phyloP scores from a whole-genome alignment of 2,797 vertebrate species.

The Ctenopoma kingsleyae region DNA sequence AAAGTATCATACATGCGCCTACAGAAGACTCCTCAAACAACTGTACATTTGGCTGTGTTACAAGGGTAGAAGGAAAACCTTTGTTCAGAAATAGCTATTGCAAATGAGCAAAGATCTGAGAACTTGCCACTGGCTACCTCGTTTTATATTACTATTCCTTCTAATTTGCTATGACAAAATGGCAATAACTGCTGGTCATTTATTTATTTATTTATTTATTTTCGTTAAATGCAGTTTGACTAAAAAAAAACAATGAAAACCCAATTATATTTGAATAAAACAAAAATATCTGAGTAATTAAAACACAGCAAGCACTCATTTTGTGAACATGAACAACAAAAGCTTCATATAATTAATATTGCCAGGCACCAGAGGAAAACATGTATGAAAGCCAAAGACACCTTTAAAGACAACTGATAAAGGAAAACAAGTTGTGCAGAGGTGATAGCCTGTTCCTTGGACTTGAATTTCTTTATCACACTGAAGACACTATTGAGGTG shows the following conservation, averaged over 20 bases:
- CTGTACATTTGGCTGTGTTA: slow-evolving; percentile 57
- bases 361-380: slow-evolving; percentile 40
- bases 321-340: slow-evolving; percentile 39
- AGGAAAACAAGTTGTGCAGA: slow-evolving; percentile 22
- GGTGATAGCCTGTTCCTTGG: slow-evolving; percentile 31
- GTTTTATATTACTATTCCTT: slow-evolving; percentile 3
- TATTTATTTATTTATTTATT: neutral
- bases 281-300: neutral
- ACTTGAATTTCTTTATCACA: slow-evolving; percentile 39
- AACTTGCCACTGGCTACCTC: slow-evolving; percentile 32
- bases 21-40: slow-evolving; percentile 70
- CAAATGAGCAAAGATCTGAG: slow-evolving; percentile 60
- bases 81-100: slow-evolving; percentile 57
- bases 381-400: slow-evolving; percentile 57
- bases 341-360: slow-evolving; percentile 54
- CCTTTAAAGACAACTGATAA: slow-evolving; percentile 57
- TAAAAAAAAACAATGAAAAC: slow-evolving; percentile 54
- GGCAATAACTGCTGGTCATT: neutral
- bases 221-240: slow-evolving; percentile 9
- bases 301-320: slow-evolving; percentile 33
- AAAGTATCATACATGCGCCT: slow-evolving; percentile 67
- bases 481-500: slow-evolving; percentile 39
- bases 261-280: slow-evolving; percentile 35
- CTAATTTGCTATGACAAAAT: neutral
- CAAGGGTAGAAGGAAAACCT: slow-evolving; percentile 30